Evolutionary conservation across 35 echinoderm and acorn worm genomes (phyloP).

Genomic region (Lytechinus variegatus): DNA sequence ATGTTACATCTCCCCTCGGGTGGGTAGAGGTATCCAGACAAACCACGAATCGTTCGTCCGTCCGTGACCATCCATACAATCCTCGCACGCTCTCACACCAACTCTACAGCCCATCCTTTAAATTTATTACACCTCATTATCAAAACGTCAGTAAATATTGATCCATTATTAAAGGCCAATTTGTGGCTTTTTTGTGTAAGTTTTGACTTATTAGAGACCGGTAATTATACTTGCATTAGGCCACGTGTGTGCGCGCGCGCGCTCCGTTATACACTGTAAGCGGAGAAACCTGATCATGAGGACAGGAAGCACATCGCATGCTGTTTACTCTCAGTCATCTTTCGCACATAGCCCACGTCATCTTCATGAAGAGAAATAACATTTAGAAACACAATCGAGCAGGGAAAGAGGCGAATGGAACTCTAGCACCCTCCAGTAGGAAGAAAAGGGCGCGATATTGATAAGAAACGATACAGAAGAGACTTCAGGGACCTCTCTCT

Average conservation of each 20-base stretch:
- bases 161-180: slow-evolving; percentile 79
- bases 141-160: slow-evolving; percentile 73
- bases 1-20: slow-evolving; percentile 39
- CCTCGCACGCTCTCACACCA: slow-evolving; percentile 47
- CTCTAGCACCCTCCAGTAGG: slow-evolving; percentile 38
- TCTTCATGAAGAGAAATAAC: slow-evolving; percentile 67
- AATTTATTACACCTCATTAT: slow-evolving; percentile 72
- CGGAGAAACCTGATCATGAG: slow-evolving; percentile 21
- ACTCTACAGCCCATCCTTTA: slow-evolving; percentile 47
- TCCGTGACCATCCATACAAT: slow-evolving; percentile 59
- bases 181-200: slow-evolving; percentile 65
- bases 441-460: slow-evolving; percentile 41
- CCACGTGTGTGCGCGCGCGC: slow-evolving; percentile 53
- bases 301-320: slow-evolving; percentile 35
- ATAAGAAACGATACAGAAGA: background rate
- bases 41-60: slow-evolving; percentile 34
- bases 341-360: slow-evolving; percentile 52
- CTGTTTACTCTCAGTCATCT: slow-evolving; percentile 45
- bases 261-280: slow-evolving; percentile 37
- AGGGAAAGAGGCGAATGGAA: slow-evolving; percentile 22
- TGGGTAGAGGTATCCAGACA: background rate
- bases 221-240: slow-evolving; percentile 71
- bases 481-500: background rate
- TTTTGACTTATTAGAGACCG: slow-evolving; percentile 23
- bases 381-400: slow-evolving; percentile 58